Evolutionary conservation across 2,888 invertebrate species (phyloP), one percentile per base, ranked within the genome.

Genomic region (Rhingia rostrata): DNA sequence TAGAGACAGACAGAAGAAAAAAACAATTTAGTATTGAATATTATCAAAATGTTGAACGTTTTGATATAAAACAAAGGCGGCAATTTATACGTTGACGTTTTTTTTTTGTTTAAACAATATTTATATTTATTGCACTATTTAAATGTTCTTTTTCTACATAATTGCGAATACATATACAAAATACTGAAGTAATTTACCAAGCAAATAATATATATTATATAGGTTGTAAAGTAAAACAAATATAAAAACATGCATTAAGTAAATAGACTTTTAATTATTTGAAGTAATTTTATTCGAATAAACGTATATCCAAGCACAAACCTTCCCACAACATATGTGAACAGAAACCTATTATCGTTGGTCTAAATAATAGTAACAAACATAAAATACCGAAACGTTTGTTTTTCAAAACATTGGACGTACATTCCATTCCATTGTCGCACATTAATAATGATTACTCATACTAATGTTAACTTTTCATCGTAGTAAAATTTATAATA

Each of bases 71-170:
- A 30, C n/a, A 33, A n/a, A 33, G 14, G 43, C 0, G 22, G n/a
- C 72, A 66, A 45, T 45, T 41, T 33, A 58, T 61, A 53, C 5
- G 51, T 41, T 63, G 53, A 60, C 69, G 12, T 9, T 47, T 41
- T 53, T 61, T 39, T 35, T n/a, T 43, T 32, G 6, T 7, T 53
- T 30, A 37, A 81, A 72, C 60, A 77, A 70, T 75, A 82, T 77
- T 83, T 66, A 79, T 83, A 77, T 83, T 77, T 83, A 83, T 83
- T 73, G 67, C 78, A 73, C 72, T 79, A 83, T 78, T 83, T 66
- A 51, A 73, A 63, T 58, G 22, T 49, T 79, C 78, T 63, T 67
- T 77, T 74, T 61, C 41, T 41, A 60, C 43, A 72, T 47, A 69
- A 78, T 39, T 64, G 43, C 78, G 70, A 67, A 63, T 61, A 66